Conservation (phyloP, 1,140 invertebrate genomes). For the Polypedilum pembai region DNA sequence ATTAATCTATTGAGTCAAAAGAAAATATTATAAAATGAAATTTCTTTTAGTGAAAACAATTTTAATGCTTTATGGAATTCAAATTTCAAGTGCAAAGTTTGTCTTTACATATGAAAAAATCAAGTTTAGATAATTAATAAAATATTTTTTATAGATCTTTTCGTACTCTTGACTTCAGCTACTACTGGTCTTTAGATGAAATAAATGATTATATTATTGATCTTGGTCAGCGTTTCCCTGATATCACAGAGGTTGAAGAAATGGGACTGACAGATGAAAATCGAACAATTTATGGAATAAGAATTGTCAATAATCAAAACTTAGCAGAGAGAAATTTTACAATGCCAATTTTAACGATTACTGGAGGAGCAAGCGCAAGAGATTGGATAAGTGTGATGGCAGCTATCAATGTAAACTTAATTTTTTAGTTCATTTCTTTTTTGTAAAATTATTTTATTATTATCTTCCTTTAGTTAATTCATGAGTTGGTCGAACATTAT, state of each 20-base stretch:
- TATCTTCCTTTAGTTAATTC: background rate
- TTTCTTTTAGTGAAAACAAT: too few species aligned
- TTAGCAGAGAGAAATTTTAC: background rate
- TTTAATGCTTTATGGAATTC: too few species aligned
- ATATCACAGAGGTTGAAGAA: background rate
- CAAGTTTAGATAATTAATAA: too few species aligned
- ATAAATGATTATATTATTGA: background rate
- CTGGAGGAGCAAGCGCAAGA: background rate
- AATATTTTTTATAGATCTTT: too few species aligned
- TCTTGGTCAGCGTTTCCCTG: background rate
- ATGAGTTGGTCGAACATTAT: conserved; percentile 4
- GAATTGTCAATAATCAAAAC: background rate
- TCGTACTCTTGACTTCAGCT: background rate
- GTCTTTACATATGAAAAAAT: too few species aligned
- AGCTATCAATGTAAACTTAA: background rate
- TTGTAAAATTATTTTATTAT: background rate
- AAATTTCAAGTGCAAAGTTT: too few species aligned
- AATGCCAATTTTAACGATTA: background rate
- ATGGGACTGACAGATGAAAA: background rate
- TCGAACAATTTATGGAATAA: background rate
- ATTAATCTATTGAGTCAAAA: too few species aligned
- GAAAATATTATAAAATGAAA: too few species aligned
- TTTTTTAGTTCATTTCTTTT: background rate
- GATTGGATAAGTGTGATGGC: background rate
- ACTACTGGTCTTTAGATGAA: background rate